Evolutionary conservation across 1,140 invertebrate genomes (phyloP).

Genomic region (Drosophila virilis): DNA sequence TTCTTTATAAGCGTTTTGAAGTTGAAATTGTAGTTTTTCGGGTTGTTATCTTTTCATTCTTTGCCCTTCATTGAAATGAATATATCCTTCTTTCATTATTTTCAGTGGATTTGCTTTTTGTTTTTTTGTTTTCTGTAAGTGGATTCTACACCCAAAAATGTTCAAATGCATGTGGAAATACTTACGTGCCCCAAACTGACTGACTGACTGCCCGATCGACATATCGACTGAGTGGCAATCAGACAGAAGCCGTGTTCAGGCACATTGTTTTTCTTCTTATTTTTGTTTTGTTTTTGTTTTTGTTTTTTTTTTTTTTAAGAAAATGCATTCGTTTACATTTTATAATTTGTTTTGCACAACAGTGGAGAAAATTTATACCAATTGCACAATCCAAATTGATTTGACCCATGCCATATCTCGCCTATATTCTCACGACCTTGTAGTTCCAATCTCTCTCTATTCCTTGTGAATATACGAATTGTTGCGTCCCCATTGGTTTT

Average conservation of each 20-base stretch:
- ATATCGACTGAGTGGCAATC: conserved; percentile 5
- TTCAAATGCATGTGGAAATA: conserved; percentile 75
- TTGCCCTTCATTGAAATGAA: conserved; percentile 12
- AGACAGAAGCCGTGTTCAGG: conserved; percentile 26
- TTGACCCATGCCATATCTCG: not conserved
- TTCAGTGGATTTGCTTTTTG: conserved; percentile 3
- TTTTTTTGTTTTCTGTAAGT: conserved; percentile 15
- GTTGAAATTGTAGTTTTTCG: conserved; percentile 82
- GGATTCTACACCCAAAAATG: conserved; percentile 58
- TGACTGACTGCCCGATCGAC: conserved; percentile 19
- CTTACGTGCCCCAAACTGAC: conserved; percentile 47
- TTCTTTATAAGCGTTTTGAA: conserved; percentile 80
- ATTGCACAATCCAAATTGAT: conserved; percentile 74
- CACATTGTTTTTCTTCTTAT: conserved; percentile 60
- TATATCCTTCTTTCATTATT: conserved; percentile 26
- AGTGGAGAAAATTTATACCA: conserved; percentile 80
- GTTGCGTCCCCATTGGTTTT: conserved; percentile 71
- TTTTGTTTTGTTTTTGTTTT: conserved; percentile 22
- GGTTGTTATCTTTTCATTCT: conserved; percentile 23
- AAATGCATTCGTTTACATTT: conserved; percentile 72
- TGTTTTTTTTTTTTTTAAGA: conserved; percentile 19
- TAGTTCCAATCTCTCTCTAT: not conserved
- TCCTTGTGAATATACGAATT: conserved; percentile 37
- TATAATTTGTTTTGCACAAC: conserved; percentile 50
- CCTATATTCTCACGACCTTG: conserved; percentile 4